Evolutionary conservation across 30 jellyfish, hydroid and myxozoan genomes (phyloP).

Genomic region (Chironex yamaguchii): DNA sequence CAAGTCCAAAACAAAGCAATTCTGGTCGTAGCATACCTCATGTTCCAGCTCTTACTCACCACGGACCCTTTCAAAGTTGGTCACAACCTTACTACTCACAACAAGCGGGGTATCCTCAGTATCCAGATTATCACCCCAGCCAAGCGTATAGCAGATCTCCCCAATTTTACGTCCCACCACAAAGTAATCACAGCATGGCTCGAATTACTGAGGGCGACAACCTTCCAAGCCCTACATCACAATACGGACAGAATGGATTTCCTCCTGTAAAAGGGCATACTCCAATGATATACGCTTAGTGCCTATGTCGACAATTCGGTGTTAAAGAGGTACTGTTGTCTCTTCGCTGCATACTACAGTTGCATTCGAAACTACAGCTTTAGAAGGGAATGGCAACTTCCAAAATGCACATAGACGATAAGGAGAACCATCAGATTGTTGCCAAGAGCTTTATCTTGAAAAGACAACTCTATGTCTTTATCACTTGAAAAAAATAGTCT

Average conservation of each 20-base stretch:
- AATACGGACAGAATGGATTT: conserved; percentile 73
- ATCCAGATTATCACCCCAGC: conserved; percentile 83
- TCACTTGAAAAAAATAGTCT: too few relatives aligned
- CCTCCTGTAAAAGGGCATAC: conserved; percentile 82
- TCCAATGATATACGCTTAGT: conserved; percentile 75
- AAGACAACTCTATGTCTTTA: too few relatives aligned
- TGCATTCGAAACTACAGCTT: too few relatives aligned
- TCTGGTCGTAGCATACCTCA: conserved; percentile 70
- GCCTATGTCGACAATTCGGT: too few relatives aligned
- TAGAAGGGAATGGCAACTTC: too few relatives aligned
- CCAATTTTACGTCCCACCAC: conserved; percentile 57
- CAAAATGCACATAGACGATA: too few relatives aligned
- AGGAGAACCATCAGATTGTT: too few relatives aligned
- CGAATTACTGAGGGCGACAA: conserved; percentile 77
- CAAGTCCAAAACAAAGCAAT: conserved; percentile 92
- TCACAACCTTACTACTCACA: conserved; percentile 88
- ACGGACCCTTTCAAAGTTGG: conserved; percentile 97
- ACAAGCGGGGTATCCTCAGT: conserved; percentile 80
- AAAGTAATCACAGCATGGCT: conserved; percentile 19
- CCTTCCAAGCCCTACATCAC: conserved; percentile 71
- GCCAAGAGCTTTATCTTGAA: too few relatives aligned
- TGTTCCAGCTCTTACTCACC: conserved; percentile 87
- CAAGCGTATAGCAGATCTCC: conserved; percentile 70
- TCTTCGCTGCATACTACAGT: too few relatives aligned
- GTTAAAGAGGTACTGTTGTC: too few relatives aligned